Base-by-base conservation (phyloP, 2,888 invertebrate species). In the Aleiodes leptofemur region DNA sequence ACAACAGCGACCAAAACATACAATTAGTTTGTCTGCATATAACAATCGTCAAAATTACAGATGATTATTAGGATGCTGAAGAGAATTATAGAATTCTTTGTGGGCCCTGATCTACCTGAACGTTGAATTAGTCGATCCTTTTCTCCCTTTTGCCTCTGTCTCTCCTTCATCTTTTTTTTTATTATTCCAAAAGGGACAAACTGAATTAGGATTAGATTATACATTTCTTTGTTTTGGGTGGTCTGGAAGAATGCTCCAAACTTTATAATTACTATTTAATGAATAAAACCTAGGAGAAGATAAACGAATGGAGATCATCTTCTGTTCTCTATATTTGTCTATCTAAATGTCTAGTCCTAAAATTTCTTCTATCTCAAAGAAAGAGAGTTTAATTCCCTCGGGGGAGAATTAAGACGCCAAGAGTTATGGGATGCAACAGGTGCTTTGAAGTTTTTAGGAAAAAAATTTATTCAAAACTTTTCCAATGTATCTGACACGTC, bases 11-110 rank as follows among this genome's bases (percentile, higher is more conserved):
- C 34, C 59, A 71, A 34, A 61, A 61, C 61, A 50, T 61, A 7
- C 61, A 51, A 72, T 72, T 72, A 72, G 51, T n/a, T 50, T 23
- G 48, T 55, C 55, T 68, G 13, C 23, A 38, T 68, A 64, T 53
- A 23, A 72, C 66, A 64, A 72, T 55, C 29, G 23, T 66, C 66
- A 14, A 72, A 72, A 66, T 72, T 72, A 72, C 72, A 72, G 31
- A 72, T 72, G 64, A 64, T 68, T 68, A 68, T 68, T 31, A 53
- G 14, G 68, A 68, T 68, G 31, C 23, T 66, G n/a, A n/a, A 31
- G 51, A 50, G 50, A 51, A 51, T 66, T 34, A 72, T 72, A 64
- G 59, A 61, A 72, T 71, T 59, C 61, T 64, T 43, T n/a, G 16
- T n/a, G 1, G 51, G 31, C 53, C 64, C 59, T 61, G 66, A 72